These are phyloP conservation scores for Schizotus pectinicornis DNA, from an alignment of 2,888 invertebrate genomes.

Conservation along the genomic window DNA sequence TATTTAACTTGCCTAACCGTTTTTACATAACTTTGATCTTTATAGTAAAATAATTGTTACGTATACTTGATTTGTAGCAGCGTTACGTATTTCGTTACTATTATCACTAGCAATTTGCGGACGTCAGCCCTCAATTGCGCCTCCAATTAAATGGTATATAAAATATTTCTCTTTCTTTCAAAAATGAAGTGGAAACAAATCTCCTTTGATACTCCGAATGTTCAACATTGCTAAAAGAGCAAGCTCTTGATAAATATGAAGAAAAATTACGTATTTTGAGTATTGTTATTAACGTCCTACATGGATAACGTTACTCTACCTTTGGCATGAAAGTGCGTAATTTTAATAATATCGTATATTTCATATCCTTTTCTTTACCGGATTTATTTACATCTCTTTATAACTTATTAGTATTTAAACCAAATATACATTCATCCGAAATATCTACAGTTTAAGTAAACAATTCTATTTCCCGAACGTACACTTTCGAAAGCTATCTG, in stretches of 20 bases:
- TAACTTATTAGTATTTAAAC: constrained; percentile 49
- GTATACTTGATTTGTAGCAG: constrained; percentile 58
- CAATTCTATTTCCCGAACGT: constrained; percentile 40
- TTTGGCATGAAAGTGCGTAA: constrained; percentile 60
- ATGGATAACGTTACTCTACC: constrained; percentile 59
- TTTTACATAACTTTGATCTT: constrained; percentile 44
- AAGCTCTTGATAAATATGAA: constrained; percentile 20
- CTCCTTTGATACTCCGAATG: constrained; percentile 33
- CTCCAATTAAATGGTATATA: constrained; percentile 49
- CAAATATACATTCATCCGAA: constrained; percentile 56
- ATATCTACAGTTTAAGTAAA: constrained; percentile 52
- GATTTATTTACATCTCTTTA: constrained; percentile 52
- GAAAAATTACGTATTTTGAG: constrained; percentile 44
- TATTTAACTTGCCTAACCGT: constrained; percentile 48
- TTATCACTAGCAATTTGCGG: constrained; percentile 51
- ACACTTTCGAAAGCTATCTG: constrained; percentile 28
- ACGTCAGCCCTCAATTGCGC: constrained; percentile 39
- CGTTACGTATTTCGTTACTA: constrained; percentile 56
- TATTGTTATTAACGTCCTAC: constrained; percentile 52
- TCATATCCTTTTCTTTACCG: constrained; percentile 57
- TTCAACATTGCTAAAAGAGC: constrained; percentile 34
- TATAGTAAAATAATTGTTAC: constrained; percentile 52
- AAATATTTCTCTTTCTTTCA: constrained; percentile 45
- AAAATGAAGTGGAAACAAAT: constrained; percentile 18
- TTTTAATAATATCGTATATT: constrained; percentile 59